Base-by-base conservation (phyloP, 2,113 vertebrate species). In the Blennius ocellaris region DNA sequence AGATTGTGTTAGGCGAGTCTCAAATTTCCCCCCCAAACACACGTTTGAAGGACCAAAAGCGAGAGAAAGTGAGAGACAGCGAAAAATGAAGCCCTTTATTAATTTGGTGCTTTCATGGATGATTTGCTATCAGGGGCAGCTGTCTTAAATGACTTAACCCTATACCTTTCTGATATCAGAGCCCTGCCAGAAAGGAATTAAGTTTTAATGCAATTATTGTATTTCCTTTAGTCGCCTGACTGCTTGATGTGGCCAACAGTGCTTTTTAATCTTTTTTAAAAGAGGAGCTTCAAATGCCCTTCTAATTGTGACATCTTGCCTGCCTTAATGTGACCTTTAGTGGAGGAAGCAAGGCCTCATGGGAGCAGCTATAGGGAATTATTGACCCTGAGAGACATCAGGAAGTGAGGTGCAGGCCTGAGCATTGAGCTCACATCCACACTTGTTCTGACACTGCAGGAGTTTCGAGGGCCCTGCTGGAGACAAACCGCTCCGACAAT, bases 61-160 rank as follows among this genome's bases (percentile, higher is more conserved):
- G 21, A 73, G 83, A 83, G 83, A 90, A 91, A 82, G 83, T 81
- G 73, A 79, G 78, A 82, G 81, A 82, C 49, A 40, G 75, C 79
- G 69, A 92, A 96, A 96, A 97, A 98, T 96, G 94, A 97, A 97
- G 96, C 95, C 96, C 95, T 95, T 95, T 97, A 96, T 99, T 99
- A 98, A 98, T 99, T 97, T 97, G 95, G 93, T 92, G 92, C 94
- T 94, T 95, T 95, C 95, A 92, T 78, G 93, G 94, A 94, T 95
- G 95, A 96, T 96, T 95, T 94, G 94, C 95, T 94, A 95, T 96
- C 94, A 91, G 93, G 90, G 93, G 92, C 93, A 89, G 94, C 92
- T 86, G 93, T 94, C 94, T 90, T 95, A 92, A 93, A 95, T 94
- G 95, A 95, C 95, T 95, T 94, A 96, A 94, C 93, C 92, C 90